Percentiles rank a stretch among this genome's conserved stretches.
Conservation (phyloP, 1,140 invertebrate genomes). For the Drosophila oshimai region DNA sequence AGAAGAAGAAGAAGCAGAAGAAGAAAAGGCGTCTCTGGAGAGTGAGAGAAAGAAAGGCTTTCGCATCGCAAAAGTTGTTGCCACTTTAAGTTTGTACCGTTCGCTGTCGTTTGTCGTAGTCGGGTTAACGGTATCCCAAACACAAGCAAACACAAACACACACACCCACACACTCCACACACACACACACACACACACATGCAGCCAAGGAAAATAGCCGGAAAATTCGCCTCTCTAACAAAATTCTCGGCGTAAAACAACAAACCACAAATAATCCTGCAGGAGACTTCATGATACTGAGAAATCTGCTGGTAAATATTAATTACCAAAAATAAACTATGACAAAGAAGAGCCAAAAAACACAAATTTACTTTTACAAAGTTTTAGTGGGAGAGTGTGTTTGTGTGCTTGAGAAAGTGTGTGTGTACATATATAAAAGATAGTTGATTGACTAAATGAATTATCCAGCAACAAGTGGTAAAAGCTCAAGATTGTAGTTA, state of each 20-base stretch:
- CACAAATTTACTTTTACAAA: slow-evolving; percentile 10
- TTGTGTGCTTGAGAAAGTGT: neutral
- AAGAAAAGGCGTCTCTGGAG: neutral
- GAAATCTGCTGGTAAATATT: slow-evolving; percentile 73
- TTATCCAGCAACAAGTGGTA: slow-evolving; percentile 50
- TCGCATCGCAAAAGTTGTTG: slow-evolving; percentile 22
- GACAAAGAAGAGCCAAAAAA: neutral
- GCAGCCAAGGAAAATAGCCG: neutral
- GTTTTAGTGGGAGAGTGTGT: neutral
- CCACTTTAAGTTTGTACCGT: slow-evolving; percentile 31
- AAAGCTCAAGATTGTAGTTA: slow-evolving; percentile 4
- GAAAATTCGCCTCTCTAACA: neutral
- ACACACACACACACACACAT: neutral
- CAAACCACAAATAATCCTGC: neutral
- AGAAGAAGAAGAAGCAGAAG: neutral
- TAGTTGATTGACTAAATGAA: slow-evolving; percentile 10
- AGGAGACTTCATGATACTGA: slow-evolving; percentile 48
- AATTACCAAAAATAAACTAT: slow-evolving; percentile 38
- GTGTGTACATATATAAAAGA: slow-evolving; percentile 5
- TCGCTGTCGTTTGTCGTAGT: slow-evolving; percentile 21
- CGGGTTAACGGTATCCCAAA: slow-evolving; percentile 23
- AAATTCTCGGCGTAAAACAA: neutral
- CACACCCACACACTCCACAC: neutral
- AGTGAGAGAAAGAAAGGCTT: slow-evolving; percentile 11
- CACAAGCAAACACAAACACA: neutral